A percentile compares a stretch with the other conserved stretches of the same genome.
Evolutionary conservation across 2,888 invertebrate species (phyloP).

Genomic region (Willowsia nigromaculata): DNA sequence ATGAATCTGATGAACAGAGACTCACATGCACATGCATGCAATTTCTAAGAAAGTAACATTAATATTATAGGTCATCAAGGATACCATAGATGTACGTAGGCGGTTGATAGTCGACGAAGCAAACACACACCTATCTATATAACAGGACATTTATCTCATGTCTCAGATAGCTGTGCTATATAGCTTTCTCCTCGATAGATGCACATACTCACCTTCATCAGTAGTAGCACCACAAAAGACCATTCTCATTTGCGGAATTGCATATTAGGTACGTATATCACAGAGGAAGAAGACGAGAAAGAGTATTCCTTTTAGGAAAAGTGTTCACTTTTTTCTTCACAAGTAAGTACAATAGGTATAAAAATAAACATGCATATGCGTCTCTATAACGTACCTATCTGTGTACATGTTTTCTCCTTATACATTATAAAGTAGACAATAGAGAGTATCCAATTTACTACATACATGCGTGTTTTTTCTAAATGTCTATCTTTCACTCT

Average conservation of each 20-base stretch:
- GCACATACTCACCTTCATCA: constrained; percentile 15
- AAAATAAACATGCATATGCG: not conserved
- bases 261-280: constrained; percentile 4
- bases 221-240: constrained; percentile 24
- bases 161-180: constrained; percentile 1
- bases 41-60: constrained; percentile 24
- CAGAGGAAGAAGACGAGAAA: not conserved
- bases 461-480: not conserved
- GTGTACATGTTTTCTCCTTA: not conserved
- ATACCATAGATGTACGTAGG: not conserved
- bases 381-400: not conserved
- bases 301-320: not conserved
- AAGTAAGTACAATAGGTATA: not conserved
- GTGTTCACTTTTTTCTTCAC: not conserved
- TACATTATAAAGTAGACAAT: constrained; percentile 10
- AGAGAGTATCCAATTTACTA: constrained; percentile 57
- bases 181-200: not conserved
- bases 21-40: not conserved
- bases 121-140: constrained; percentile 20
- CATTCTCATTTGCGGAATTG: constrained; percentile 44
- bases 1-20: no score
- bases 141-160: constrained; percentile 39
- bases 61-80: constrained; percentile 60
- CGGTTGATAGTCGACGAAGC: not conserved
- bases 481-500: constrained; percentile 46